Percentiles rank a stretch among this genome's conserved stretches.
phyloP scores from a whole-genome alignment of 2,888 invertebrate genomes.

The Crematogaster levior region DNA sequence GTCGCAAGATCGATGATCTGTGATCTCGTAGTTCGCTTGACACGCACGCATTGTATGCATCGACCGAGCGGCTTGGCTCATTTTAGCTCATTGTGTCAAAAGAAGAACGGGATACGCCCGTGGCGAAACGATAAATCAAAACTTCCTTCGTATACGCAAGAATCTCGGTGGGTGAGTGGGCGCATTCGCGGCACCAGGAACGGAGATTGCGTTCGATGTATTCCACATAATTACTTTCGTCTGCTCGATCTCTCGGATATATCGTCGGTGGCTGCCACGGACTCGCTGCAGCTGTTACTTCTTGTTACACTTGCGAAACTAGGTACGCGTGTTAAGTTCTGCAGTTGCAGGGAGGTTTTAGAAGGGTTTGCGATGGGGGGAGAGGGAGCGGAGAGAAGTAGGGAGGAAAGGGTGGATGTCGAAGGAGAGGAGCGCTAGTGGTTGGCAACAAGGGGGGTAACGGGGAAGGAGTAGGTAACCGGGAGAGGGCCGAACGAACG shows the following conservation, averaged over 20 bases:
- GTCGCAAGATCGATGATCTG: not conserved
- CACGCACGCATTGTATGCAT: not conserved
- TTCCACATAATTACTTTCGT: conserved; percentile 81
- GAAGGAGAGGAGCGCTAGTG: conserved; percentile 42
- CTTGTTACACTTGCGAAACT: conserved; percentile 75
- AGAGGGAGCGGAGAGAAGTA: conserved; percentile 20
- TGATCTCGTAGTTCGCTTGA: not conserved
- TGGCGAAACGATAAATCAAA: conserved; percentile 74
- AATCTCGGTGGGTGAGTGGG: conserved; percentile 51
- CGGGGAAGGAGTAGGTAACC: conserved; percentile 40
- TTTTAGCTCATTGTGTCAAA: conserved; percentile 39
- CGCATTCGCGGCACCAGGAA: conserved; percentile 45
- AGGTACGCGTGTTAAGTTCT: conserved; percentile 71
- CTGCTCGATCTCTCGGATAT: conserved; percentile 71
- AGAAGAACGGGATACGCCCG: conserved; percentile 13
- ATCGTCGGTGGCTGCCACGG: conserved; percentile 63
- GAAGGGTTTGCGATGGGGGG: conserved; percentile 28
- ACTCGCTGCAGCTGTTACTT: conserved; percentile 78
- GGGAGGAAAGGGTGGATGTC: conserved; percentile 46
- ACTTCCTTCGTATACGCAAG: conserved; percentile 70
- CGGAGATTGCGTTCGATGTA: conserved; percentile 75
- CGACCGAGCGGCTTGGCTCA: not conserved
- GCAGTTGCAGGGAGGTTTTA: conserved; percentile 50
- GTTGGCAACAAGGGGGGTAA: not conserved
- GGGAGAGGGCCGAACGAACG: conserved; percentile 58